Conservation (phyloP, 2,113 vertebrate species). For the Pachypanchax playfairii region DNA sequence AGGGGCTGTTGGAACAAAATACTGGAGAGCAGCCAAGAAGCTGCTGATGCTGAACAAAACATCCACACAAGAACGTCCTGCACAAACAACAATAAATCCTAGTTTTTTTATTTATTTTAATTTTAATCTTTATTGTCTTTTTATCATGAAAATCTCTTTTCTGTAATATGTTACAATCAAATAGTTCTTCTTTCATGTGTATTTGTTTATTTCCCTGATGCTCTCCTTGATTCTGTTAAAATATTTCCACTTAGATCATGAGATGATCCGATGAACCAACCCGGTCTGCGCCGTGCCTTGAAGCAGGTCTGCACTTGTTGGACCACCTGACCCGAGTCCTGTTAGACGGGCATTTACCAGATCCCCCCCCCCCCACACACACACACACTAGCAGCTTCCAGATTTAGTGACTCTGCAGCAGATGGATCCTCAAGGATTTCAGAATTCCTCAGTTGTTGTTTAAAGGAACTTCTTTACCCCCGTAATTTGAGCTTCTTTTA, state of each 20-base stretch:
- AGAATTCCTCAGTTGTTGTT: constrained; percentile 75
- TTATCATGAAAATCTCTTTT: neutral
- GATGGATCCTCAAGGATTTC: constrained; percentile 18
- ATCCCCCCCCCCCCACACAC: too few relatives aligned
- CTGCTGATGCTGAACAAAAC: too few relatives aligned
- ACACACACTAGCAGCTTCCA: neutral
- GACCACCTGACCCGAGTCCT: neutral
- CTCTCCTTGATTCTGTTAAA: neutral
- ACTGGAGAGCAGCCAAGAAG: too few relatives aligned
- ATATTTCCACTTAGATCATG: constrained; percentile 10
- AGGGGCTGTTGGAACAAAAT: too few relatives aligned
- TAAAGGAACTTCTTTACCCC: constrained; percentile 80
- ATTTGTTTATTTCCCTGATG: neutral
- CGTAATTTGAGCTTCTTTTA: constrained; percentile 89
- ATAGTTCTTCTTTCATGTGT: constrained; percentile 16
- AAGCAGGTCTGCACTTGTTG: constrained; percentile 39
- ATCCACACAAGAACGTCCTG: too few relatives aligned
- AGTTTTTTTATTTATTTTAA: too few relatives aligned
- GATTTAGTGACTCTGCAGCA: constrained; percentile 24
- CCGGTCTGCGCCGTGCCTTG: neutral
- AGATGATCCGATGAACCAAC: neutral
- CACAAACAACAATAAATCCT: too few relatives aligned
- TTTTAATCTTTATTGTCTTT: constrained; percentile 19
- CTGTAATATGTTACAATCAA: constrained; percentile 5
- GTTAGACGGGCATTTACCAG: neutral